These are phyloP conservation scores for Cnemophilus loriae DNA, from an alignment of 2,113 vertebrate genomes.

Conservation along the genomic window DNA sequence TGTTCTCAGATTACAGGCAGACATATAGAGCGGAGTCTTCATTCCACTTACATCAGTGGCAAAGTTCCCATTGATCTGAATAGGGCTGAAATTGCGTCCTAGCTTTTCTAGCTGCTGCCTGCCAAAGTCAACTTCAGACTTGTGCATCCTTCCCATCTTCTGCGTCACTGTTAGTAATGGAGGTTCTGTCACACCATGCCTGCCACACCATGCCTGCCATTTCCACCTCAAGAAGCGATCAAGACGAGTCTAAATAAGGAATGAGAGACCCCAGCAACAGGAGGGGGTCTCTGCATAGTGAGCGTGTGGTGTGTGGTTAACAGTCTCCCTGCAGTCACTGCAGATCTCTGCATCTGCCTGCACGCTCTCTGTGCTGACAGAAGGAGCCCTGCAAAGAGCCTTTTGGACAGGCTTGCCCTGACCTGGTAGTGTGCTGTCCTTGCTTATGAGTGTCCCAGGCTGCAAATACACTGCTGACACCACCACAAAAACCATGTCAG, in stretches of 20 bases:
- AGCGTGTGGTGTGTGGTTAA: neutral
- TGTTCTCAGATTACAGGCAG: conserved; percentile 30
- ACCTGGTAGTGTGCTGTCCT: neutral
- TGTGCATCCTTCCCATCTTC: neutral
- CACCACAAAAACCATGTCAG: neutral
- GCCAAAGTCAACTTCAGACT: neutral
- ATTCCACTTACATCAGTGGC: conserved; percentile 12
- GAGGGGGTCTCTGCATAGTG: neutral
- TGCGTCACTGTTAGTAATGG: neutral
- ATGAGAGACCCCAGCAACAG: neutral
- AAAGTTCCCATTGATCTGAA: conserved; percentile 10
- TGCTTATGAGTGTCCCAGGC: neutral
- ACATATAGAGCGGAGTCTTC: neutral
- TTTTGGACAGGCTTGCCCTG: neutral
- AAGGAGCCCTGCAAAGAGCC: neutral
- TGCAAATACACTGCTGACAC: neutral
- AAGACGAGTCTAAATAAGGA: neutral
- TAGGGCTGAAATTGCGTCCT: neutral
- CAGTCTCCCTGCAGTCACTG: neutral
- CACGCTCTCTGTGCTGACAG: neutral
- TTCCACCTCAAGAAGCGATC: neutral
- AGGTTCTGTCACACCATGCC: neutral
- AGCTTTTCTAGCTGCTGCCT: neutral
- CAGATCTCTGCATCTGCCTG: neutral
- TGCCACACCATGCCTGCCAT: neutral